A percentile compares a stretch with the other conserved stretches of the same genome.
phyloP scores from a whole-genome alignment of 2,797 vertebrate genomes.

The Miichthys miiuy region DNA sequence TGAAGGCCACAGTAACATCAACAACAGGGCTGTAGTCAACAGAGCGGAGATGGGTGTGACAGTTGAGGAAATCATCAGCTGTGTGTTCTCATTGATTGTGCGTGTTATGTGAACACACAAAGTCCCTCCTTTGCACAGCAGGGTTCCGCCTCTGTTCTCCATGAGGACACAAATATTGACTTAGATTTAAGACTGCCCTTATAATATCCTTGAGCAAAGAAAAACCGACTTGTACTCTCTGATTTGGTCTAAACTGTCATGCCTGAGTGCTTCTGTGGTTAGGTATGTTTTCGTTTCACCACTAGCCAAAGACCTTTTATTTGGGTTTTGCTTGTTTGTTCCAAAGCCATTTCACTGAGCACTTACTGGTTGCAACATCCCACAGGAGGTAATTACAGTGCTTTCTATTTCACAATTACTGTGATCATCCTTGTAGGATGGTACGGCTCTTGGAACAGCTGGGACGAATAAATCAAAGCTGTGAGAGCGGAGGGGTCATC shows the following conservation, averaged over 20 bases:
- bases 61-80: conserved; percentile 23
- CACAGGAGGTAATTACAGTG: conserved; percentile 72
- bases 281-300: conserved; percentile 34
- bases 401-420: conserved; percentile 69
- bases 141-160: conserved; percentile 21
- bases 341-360: conserved; percentile 46
- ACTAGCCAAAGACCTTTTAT: conserved; percentile 44
- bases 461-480: conserved; percentile 74
- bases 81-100: conserved; percentile 45
- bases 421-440: conserved; percentile 66
- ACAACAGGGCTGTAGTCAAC: neutral
- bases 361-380: conserved; percentile 57
- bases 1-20: neutral
- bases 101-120: conserved; percentile 21
- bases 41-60: conserved; percentile 9
- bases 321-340: conserved; percentile 54
- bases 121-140: conserved; percentile 32
- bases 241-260: conserved; percentile 17
- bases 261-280: conserved; percentile 28
- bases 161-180: conserved; percentile 26
- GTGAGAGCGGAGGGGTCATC: conserved; percentile 50
- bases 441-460: conserved; percentile 63
- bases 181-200: conserved; percentile 17
- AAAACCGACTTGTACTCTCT: conserved; percentile 15
- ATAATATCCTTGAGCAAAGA: conserved; percentile 5